These are phyloP conservation scores for Notodonta ziczac DNA, from an alignment of 2,888 invertebrate species.

Conservation along the genomic window DNA sequence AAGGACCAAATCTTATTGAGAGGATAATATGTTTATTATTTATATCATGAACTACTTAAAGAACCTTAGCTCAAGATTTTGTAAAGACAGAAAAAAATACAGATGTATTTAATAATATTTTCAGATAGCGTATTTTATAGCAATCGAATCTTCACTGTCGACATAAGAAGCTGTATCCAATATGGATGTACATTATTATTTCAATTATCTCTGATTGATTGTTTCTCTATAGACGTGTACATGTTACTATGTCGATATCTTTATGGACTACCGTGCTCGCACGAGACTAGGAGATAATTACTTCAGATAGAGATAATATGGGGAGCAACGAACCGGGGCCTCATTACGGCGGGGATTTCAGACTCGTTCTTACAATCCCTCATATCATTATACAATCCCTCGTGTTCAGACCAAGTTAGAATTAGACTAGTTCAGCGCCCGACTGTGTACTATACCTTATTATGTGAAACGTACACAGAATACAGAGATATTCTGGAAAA, in stretches of 20 bases:
- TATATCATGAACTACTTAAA: no score
- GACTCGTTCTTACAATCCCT: slow-evolving; percentile 62
- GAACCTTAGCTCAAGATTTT: no score
- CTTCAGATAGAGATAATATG: slow-evolving; percentile 61
- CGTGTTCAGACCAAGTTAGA: slow-evolving; percentile 41
- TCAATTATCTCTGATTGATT: slow-evolving; percentile 8
- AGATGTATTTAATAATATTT: no score
- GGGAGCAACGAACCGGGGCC: slow-evolving; percentile 60
- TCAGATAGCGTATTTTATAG: no score
- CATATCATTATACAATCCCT: slow-evolving; percentile 50
- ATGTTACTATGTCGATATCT: slow-evolving; percentile 41
- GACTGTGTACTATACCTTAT: slow-evolving; percentile 56
- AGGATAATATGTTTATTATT: not conserved
- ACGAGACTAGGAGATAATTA: slow-evolving; percentile 66
- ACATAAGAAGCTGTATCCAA: not conserved
- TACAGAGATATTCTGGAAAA: slow-evolving; percentile 74
- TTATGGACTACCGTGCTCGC: slow-evolving; percentile 46
- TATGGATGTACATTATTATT: not conserved
- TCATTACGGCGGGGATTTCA: slow-evolving; percentile 65
- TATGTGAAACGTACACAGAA: slow-evolving; percentile 68
- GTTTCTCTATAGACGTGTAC: slow-evolving; percentile 1
- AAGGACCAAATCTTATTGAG: not conserved
- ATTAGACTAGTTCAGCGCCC: slow-evolving; percentile 30
- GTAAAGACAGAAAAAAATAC: no score
- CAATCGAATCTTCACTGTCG: not conserved